Base-by-base conservation (phyloP, 64 coral and sea anemone species). In the Acropora yongei region DNA sequence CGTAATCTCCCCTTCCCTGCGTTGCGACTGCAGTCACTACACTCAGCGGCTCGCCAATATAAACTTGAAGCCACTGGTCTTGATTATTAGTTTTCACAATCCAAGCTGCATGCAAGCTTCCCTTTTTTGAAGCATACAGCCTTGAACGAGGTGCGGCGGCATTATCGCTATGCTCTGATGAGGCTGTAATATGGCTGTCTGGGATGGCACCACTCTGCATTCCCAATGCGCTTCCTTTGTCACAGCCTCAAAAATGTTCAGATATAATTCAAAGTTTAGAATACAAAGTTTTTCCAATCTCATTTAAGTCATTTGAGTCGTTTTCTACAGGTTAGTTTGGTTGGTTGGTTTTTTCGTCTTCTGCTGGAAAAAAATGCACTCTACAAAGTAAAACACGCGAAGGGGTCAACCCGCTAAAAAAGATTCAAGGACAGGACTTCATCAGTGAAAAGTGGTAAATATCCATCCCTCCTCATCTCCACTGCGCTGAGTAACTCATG, bases 51-150 rank as follows among this genome's bases (percentile, higher is more conserved):
- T 43, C 57, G 63, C 86, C 86, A 46, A 93, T 69, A 16, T 93
- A 78, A 41, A 93, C 41, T 68, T 93, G 91, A 2, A 93, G 41
- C 92, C 92, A 93, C 43, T 88, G 86, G 44, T 82, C 42, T 30
- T 2, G 14, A 48, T 93, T 51, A 17, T 20, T 61, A 44, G 8
- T 4, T 6, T 2, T 4, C 19, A 86, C 86, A 47, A 66, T 72
- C 92, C 92, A 93, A 5, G 49, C 66, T 5, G 86, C 92, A 39
- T 1, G 2, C 47, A 88, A 16, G 41, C 57, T 71, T 0, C 78
- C 78, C 10, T 47, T 82, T 3, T 65, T 51, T 50, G 13, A 57
- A 50, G 82, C 75, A 68, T 80, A 68, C n/a, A 93, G 78, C 49
- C 86, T 78, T 7, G 49, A 85, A 16, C 47, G 81, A 13, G 43